Percentiles rank a stretch among this genome's conserved stretches.
Conservation (phyloP, 2,888 invertebrate genomes). For the Catocala sponsa region DNA sequence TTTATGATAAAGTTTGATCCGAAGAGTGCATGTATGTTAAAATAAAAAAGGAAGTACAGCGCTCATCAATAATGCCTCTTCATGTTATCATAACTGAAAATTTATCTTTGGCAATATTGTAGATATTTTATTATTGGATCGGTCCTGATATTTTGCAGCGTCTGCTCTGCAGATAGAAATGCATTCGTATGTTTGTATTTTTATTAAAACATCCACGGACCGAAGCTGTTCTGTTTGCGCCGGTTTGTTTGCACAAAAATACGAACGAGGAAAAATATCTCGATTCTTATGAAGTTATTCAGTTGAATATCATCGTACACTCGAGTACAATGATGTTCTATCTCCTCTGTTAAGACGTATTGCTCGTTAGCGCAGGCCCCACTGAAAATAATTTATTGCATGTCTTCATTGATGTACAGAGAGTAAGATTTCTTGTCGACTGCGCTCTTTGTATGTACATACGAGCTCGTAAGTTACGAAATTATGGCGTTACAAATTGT, state of each 20-base stretch:
- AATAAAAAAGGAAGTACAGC: no score
- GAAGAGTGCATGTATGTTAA: no score
- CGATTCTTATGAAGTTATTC: constrained; percentile 30
- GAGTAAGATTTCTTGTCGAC: neutral
- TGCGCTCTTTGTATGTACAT: constrained; percentile 1
- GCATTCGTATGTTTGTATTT: neutral
- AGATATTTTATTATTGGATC: constrained; percentile 1
- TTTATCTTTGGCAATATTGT: neutral
- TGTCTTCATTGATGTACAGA: constrained; percentile 16
- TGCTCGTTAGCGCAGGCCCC: constrained; percentile 46
- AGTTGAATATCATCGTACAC: constrained; percentile 34
- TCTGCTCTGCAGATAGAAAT: neutral
- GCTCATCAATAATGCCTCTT: no score
- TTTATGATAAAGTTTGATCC: no score
- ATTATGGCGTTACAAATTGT: constrained; percentile 36
- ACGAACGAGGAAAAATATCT: constrained; percentile 28
- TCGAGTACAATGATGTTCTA: constrained; percentile 33
- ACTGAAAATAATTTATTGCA: constrained; percentile 51
- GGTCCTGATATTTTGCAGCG: neutral
- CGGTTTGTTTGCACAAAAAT: constrained; percentile 20
- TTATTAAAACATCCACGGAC: constrained; percentile 17
- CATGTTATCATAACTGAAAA: no score
- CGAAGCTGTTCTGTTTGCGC: constrained; percentile 8
- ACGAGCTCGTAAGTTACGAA: constrained; percentile 17
- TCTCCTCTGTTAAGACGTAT: constrained; percentile 37